Conservation (phyloP, 2,888 invertebrate genomes). For the Diarsia dahlii region DNA sequence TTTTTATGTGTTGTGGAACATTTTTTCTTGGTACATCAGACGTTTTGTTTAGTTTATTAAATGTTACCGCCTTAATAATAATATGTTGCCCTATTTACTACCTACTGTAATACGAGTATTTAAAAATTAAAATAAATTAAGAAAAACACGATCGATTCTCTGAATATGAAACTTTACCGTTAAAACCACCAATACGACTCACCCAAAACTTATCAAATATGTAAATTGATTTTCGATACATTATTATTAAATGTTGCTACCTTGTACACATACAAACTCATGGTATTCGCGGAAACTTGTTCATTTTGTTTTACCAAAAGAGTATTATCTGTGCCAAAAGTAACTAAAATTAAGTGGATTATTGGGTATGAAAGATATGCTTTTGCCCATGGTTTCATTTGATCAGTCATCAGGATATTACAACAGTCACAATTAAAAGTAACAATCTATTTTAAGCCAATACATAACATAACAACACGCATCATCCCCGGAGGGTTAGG, state of each 20-base stretch:
- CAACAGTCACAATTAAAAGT: not conserved
- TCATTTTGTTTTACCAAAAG: not conserved
- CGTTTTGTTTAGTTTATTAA: not conserved
- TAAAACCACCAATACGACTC: not conserved
- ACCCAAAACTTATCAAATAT: not conserved
- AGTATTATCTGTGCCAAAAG: no score
- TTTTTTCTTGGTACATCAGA: not conserved
- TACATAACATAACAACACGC: no score
- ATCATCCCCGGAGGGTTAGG: no score
- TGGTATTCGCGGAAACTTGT: not conserved
- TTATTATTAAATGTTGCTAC: not conserved
- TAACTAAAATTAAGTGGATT: not conserved
- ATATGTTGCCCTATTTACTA: not conserved
- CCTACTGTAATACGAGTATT: not conserved
- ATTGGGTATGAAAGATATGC: not conserved
- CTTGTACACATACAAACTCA: not conserved
- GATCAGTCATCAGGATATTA: not conserved
- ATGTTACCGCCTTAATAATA: no score
- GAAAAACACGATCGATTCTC: not conserved
- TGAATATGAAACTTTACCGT: no score
- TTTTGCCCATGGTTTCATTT: no score
- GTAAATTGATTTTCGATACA: constrained; percentile 1
- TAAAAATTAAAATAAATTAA: not conserved
- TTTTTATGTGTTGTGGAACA: no score
- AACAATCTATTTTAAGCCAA: no score